These are phyloP conservation scores for Drosophila biarmipes DNA, from an alignment of 1,140 invertebrate species.

Conservation along the genomic window DNA sequence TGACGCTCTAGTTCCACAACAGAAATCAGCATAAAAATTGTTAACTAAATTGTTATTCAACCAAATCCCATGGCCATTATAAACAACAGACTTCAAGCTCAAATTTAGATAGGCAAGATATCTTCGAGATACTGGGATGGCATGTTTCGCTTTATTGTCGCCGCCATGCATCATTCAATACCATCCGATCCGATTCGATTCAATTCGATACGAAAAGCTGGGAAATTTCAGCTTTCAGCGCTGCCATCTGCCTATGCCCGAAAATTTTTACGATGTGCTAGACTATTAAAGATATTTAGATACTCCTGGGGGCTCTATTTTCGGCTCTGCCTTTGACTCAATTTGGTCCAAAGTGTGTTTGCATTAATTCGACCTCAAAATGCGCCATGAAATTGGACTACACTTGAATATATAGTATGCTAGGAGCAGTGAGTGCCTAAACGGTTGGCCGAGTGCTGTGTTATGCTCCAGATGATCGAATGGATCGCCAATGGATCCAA, in stretches of 20 bases:
- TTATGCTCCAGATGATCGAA: conserved; percentile 4
- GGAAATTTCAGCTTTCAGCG: conserved; percentile 69
- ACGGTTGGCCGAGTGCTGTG: not conserved
- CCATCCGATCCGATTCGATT: conserved; percentile 16
- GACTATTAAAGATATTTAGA: conserved; percentile 68
- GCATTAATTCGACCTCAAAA: conserved; percentile 70
- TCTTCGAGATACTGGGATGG: conserved; percentile 15
- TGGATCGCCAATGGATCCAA: conserved; percentile 27
- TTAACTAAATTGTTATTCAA: conserved; percentile 62
- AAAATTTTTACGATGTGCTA: conserved; percentile 75
- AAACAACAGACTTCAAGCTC: conserved; percentile 44
- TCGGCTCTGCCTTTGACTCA: conserved; percentile 41
- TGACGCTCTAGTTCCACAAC: conserved; percentile 41
- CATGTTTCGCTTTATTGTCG: conserved; percentile 72
- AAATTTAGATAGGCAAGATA: conserved; percentile 47
- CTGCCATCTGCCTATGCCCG: conserved; percentile 57
- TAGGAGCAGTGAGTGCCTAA: conserved; percentile 1
- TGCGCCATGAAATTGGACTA: conserved; percentile 45
- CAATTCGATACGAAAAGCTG: conserved; percentile 4
- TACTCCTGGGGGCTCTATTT: conserved; percentile 43
- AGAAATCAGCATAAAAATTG: conserved; percentile 60
- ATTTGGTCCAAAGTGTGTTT: conserved; percentile 61
- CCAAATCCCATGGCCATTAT: conserved; percentile 41
- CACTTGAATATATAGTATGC: conserved; percentile 15
- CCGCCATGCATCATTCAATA: conserved; percentile 65